Percentiles rank a stretch among this genome's conserved stretches.
Conservation (phyloP, 1,140 invertebrate species). For the Probaryconus sp. region DNA sequence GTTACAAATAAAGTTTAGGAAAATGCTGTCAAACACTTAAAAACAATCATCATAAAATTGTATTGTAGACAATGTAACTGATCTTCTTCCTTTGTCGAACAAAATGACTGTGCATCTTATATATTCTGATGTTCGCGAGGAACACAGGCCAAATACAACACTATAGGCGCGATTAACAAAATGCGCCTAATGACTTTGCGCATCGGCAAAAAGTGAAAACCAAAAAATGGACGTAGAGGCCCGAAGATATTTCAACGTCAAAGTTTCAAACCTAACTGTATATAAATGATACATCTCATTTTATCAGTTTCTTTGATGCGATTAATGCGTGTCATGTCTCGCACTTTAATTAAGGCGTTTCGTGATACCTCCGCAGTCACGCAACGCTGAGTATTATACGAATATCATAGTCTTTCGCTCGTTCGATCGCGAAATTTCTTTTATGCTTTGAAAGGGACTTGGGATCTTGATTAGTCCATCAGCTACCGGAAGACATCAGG, state of each 20-base stretch:
- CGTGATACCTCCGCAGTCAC: conserved; percentile 59
- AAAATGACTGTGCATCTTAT: too few relatives aligned
- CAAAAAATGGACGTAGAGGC: background rate
- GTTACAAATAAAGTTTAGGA: too few relatives aligned
- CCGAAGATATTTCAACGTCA: conserved; percentile 56
- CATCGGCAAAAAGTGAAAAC: background rate
- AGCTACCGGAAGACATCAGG: conserved; percentile 74
- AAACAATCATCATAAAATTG: too few relatives aligned
- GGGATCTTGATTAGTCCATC: conserved; percentile 76
- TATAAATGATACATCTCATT: conserved; percentile 61
- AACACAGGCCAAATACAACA: too few relatives aligned
- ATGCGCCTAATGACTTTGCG: conserved; percentile 47
- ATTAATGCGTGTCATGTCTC: conserved; percentile 60
- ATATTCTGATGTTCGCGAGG: too few relatives aligned
- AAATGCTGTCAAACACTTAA: too few relatives aligned
- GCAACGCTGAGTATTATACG: conserved; percentile 63
- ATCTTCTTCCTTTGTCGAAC: too few relatives aligned
- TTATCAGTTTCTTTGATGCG: conserved; percentile 60
- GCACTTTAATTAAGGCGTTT: conserved; percentile 62
- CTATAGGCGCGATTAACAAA: conserved; percentile 49
- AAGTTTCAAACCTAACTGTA: conserved; percentile 58
- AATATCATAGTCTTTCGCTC: conserved; percentile 64
- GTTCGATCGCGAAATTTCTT: conserved; percentile 43
- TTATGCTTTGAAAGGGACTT: conserved; percentile 69
- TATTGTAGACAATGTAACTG: too few relatives aligned